Evolutionary conservation across 2,113 vertebrate genomes (phyloP).

Genomic region (Thermophis baileyi): DNA sequence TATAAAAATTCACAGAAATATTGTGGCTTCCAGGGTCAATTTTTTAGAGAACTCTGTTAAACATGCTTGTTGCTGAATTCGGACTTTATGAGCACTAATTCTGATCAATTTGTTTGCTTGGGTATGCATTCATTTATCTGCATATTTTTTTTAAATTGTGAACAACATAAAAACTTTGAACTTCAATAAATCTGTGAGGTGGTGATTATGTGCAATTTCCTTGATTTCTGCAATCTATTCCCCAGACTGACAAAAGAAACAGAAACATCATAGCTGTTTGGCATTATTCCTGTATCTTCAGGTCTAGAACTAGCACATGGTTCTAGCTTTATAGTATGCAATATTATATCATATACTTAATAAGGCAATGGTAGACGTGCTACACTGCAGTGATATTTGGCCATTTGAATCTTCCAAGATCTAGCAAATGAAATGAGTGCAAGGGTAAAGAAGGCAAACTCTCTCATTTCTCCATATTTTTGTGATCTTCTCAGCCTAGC

Average conservation of each 20-base stretch:
- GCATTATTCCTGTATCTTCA: background rate
- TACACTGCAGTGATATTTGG: background rate
- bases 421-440: background rate
- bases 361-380: background rate
- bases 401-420: background rate
- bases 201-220: background rate
- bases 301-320: background rate
- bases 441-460: background rate
- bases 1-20: background rate
- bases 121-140: background rate
- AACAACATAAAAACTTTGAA: background rate
- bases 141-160: background rate
- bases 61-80: background rate
- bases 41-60: background rate
- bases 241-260: background rate
- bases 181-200: background rate
- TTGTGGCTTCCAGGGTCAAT: background rate
- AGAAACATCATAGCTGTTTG: background rate
- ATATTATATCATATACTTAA: background rate
- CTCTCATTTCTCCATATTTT: background rate
- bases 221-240: background rate
- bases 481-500: background rate
- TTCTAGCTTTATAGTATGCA: background rate
- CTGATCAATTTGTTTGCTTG: background rate
- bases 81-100: background rate